Base-by-base conservation (phyloP, 1,140 invertebrate genomes). In the Zophobas morio region DNA sequence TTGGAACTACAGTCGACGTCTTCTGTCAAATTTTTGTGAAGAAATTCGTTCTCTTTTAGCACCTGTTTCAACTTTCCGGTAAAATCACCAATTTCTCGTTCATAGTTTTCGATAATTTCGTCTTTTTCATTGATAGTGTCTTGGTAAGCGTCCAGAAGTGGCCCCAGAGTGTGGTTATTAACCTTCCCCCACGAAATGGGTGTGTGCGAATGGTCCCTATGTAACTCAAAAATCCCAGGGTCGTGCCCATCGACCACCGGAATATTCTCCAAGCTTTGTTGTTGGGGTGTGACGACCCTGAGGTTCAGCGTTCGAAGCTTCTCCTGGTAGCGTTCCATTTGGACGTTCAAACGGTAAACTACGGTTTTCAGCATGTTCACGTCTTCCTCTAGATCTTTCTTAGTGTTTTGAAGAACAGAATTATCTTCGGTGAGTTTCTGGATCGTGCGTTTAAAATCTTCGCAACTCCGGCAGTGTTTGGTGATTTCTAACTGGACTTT, bases 281-380 rank as follows among this genome's bases (percentile, higher is more conserved):
- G 79, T 74, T 74, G 56, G 42, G 20, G 51, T 34, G 47, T 72
- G 60, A 35, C 42, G 56, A 80, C 39, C n/a, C 53, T 79, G 46
- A 86, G 77, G 5, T 86, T 84, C 72, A 70, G 79, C 70, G 80
- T 81, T 32, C 88, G 84, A 1, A 93, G 71, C 78, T 90, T 91
- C 76, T 93, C 90, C 84, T 93, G 92, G 84, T 92, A 93, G 35
- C 87, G 87, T 82, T 92, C 90, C 46, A 94, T 85, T 81, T 93
- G 92, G 32, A 90, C 86, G 82, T 93, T 94, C 39, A 93, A 84
- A 4, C 90, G 6, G 81, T 90, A 93, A 74, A 93, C 89, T 0
- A 94, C 87, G 49, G 89, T 91, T 84, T 93, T 93, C 1, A 93
- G 82, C 86, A 93, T 89, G 32, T 87, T 84, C 47, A 92, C 84